Percentiles rank a stretch among this genome's conserved stretches.
Conservation (phyloP, 2,888 invertebrate species). For the Spatulosminthurus flaviceps region DNA sequence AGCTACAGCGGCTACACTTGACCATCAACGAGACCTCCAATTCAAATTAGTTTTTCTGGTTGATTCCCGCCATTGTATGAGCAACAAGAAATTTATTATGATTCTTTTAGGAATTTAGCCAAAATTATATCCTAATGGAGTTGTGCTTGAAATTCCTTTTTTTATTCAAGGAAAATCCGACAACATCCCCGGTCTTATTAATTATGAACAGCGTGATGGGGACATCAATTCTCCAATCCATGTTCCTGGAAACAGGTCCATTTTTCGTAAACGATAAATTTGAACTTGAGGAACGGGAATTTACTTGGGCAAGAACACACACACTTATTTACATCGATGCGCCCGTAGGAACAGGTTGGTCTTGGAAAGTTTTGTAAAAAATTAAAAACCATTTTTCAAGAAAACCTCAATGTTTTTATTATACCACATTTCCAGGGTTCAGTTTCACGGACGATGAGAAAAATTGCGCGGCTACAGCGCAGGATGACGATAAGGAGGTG, state of each 20-base stretch:
- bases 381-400: background rate
- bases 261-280: background rate
- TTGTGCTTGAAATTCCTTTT: too few species aligned
- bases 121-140: too few species aligned
- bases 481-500: background rate
- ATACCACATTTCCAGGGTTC: background rate
- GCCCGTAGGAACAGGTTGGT: background rate
- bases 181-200: background rate
- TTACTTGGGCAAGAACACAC: background rate
- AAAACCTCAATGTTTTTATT: too few species aligned
- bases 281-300: background rate
- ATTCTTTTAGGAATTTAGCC: too few species aligned
- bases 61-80: constrained; percentile 22
- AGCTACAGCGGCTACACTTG: constrained; percentile 28
- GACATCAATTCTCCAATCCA: background rate
- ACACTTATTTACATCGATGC: background rate
- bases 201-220: background rate
- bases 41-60: constrained; percentile 22
- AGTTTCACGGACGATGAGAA: background rate
- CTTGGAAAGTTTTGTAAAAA: background rate
- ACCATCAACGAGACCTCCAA: constrained; percentile 18
- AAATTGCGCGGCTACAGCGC: background rate
- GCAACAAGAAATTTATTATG: background rate
- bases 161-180: too few species aligned
- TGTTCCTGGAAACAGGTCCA: background rate